Conservation (phyloP, 2,797 vertebrate genomes). For the Pseudochirops cupreus region DNA sequence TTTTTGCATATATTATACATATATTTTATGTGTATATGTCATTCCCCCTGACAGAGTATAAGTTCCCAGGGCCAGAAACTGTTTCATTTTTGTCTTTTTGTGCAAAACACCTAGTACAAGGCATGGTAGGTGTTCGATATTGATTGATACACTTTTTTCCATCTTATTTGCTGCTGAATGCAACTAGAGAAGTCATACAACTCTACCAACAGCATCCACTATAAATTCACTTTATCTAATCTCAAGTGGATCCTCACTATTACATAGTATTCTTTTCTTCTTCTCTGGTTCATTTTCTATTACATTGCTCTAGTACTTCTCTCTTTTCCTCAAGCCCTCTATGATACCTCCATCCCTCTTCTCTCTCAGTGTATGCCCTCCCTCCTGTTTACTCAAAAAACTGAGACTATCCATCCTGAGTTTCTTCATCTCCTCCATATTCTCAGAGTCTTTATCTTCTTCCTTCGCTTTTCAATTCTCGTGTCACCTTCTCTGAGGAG, state of each 20-base stretch:
- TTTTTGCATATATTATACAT: not conserved
- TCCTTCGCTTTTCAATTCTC: not conserved
- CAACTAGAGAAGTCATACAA: not conserved
- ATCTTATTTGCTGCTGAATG: not conserved
- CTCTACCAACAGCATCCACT: not conserved
- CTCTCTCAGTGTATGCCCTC: not conserved
- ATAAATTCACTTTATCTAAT: not conserved
- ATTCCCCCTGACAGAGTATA: not conserved
- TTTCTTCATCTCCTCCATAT: not conserved
- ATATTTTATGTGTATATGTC: not conserved
- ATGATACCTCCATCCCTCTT: not conserved
- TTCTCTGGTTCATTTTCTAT: not conserved
- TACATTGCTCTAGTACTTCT: not conserved
- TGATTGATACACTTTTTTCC: not conserved
- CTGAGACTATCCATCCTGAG: not conserved
- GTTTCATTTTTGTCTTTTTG: not conserved
- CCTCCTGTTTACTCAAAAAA: not conserved
- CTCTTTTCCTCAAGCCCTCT: not conserved
- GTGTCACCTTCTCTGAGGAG: not conserved
- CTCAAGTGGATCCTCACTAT: not conserved
- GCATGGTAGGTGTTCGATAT: not conserved
- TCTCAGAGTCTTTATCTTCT: not conserved
- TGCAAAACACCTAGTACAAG: not conserved
- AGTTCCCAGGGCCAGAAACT: not conserved
- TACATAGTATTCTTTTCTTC: not conserved